phyloP scores from a whole-genome alignment of 2,113 vertebrate species.

The Chlamydotis undulata region DNA sequence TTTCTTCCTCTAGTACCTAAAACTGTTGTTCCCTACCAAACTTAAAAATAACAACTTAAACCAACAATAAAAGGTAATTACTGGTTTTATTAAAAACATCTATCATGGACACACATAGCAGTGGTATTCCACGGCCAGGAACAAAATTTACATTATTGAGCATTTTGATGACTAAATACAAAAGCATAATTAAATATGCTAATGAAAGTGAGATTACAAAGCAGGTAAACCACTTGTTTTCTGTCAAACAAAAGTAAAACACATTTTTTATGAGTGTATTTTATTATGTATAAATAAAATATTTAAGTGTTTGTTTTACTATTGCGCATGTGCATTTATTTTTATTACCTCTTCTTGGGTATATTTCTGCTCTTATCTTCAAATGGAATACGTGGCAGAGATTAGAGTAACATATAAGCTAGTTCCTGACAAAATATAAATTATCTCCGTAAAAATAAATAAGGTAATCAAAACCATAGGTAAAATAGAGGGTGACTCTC shows the following conservation, averaged over 20 bases:
- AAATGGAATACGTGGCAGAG: background rate
- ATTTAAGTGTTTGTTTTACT: background rate
- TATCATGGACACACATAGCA: slow-evolving; percentile 65
- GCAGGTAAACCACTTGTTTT: background rate
- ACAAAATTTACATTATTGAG: slow-evolving; percentile 62
- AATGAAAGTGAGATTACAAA: slow-evolving; percentile 54
- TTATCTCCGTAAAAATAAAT: background rate
- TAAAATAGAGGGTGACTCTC: background rate
- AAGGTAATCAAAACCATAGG: background rate
- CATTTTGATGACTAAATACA: slow-evolving; percentile 72
- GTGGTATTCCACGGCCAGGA: slow-evolving; percentile 62
- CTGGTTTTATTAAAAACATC: slow-evolving; percentile 81
- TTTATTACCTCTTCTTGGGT: background rate
- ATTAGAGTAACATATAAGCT: background rate
- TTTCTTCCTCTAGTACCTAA: background rate
- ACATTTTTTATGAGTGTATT: background rate
- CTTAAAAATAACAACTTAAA: slow-evolving; percentile 66
- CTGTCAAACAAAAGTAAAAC: background rate
- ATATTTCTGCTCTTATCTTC: background rate
- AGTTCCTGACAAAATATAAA: background rate
- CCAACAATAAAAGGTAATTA: slow-evolving; percentile 71
- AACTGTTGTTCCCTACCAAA: slow-evolving; percentile 22
- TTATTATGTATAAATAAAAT: background rate
- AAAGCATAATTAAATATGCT: slow-evolving; percentile 73
- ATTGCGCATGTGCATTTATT: fast-evolving